Percentiles rank a stretch among this genome's conserved stretches.
Evolutionary conservation across 2,888 invertebrate species (phyloP).

Genomic region (Cremastobaeus sp.): DNA sequence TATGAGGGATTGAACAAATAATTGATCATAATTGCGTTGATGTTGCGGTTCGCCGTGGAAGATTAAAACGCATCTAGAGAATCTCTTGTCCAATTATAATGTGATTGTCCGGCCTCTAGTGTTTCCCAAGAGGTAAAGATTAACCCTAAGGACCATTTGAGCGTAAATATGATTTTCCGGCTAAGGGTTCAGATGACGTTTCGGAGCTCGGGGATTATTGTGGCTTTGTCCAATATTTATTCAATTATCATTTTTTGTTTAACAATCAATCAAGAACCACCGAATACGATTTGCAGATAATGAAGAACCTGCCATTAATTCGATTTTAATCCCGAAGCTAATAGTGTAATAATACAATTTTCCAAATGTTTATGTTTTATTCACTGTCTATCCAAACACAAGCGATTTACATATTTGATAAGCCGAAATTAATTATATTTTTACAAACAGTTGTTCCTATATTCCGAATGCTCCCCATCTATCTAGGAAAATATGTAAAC

Average conservation of each 20-base stretch:
- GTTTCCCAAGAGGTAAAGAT: slow-evolving; percentile 68
- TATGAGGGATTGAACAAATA: slow-evolving; percentile 30
- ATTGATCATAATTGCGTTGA: slow-evolving; percentile 64
- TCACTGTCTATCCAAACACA: no score
- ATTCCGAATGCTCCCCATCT: not conserved
- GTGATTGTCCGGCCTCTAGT: slow-evolving; percentile 71
- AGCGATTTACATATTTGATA: no score
- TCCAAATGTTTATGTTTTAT: no score
- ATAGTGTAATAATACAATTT: no score
- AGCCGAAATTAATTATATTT: no score
- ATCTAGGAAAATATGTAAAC: not conserved
- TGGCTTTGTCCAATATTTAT: not conserved
- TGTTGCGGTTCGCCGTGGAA: slow-evolving; percentile 61
- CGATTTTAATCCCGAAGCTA: no score
- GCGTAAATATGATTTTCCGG: slow-evolving; percentile 41
- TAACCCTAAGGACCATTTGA: slow-evolving; percentile 64
- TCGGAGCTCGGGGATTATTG: no score
- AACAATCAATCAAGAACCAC: no score
- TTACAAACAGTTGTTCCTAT: no score
- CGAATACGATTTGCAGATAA: no score
- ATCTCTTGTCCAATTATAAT: slow-evolving; percentile 74
- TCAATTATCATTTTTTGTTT: no score
- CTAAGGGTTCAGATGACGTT: slow-evolving; percentile 23
- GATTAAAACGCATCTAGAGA: slow-evolving; percentile 67
- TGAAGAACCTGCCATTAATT: no score